A percentile compares a stretch with the other conserved stretches of the same genome.
phyloP scores from a whole-genome alignment of 2,797 vertebrate species.

The Malacoraja senta region DNA sequence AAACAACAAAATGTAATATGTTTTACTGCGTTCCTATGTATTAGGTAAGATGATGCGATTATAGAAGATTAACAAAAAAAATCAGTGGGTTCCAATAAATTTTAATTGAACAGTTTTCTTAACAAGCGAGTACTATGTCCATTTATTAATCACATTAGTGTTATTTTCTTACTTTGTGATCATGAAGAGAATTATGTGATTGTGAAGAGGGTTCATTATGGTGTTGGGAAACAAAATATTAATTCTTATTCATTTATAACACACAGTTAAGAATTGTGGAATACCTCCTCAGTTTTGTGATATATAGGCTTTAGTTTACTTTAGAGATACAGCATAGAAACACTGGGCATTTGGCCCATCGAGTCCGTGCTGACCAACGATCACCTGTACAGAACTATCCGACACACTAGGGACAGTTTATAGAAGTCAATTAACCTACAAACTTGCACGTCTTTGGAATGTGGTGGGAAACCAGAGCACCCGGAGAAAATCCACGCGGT shows the following conservation, averaged over 20 bases:
- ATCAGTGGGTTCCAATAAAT: slow-evolving; percentile 67
- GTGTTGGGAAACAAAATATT: not conserved
- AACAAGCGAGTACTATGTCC: slow-evolving; percentile 43
- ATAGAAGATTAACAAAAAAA: slow-evolving; percentile 57
- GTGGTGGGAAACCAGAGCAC: too few relatives aligned
- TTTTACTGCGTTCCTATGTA: slow-evolving; percentile 58
- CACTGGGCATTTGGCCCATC: too few relatives aligned
- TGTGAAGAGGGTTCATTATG: not conserved
- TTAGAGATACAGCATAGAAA: too few relatives aligned
- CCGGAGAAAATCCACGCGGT: too few relatives aligned
- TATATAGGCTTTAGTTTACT: not conserved
- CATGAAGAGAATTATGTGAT: not conserved
- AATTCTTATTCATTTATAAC: not conserved
- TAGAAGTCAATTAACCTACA: too few relatives aligned
- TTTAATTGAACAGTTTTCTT: slow-evolving; percentile 65
- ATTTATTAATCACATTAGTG: not conserved
- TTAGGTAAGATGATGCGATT: slow-evolving; percentile 66
- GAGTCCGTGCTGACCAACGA: too few relatives aligned
- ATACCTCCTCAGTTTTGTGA: not conserved
- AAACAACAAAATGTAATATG: slow-evolving; percentile 69
- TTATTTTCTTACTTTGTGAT: not conserved
- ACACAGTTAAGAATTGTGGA: not conserved
- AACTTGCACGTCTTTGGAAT: too few relatives aligned
- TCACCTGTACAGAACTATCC: too few relatives aligned
- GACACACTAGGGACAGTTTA: too few relatives aligned